phyloP scores from a whole-genome alignment of 2,888 invertebrate species.

The Lycocerus yunnanus region DNA sequence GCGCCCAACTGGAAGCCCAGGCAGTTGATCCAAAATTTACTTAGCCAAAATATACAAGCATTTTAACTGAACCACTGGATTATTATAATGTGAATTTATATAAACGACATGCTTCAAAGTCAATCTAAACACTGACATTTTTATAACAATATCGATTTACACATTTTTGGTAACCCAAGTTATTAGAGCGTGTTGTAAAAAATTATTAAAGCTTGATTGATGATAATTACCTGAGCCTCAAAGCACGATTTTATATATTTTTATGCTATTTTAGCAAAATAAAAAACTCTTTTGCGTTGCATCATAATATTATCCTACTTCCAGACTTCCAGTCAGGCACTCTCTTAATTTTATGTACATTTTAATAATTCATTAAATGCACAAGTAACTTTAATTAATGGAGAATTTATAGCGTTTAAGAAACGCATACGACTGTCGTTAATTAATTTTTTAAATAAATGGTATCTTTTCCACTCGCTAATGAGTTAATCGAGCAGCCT shows the following conservation, averaged over 20 bases:
- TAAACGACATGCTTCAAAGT: constrained; percentile 37
- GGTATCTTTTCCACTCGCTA: neutral
- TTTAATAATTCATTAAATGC: neutral
- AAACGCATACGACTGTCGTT: neutral
- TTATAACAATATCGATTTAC: constrained; percentile 39
- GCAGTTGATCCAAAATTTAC: constrained; percentile 18
- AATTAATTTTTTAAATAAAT: neutral
- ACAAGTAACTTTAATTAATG: neutral
- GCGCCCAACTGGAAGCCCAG: constrained; percentile 30
- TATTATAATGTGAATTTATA: constrained; percentile 38
- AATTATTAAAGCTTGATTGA: constrained; percentile 23
- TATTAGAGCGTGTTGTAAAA: constrained; percentile 20
- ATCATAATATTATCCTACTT: neutral
- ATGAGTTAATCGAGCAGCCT: neutral
- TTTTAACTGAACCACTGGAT: constrained; percentile 28
- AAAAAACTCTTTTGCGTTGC: neutral
- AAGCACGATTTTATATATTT: neutral
- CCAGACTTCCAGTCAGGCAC: neutral
- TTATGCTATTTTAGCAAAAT: neutral
- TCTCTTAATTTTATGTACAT: neutral
- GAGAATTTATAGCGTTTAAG: neutral
- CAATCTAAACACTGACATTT: constrained; percentile 38
- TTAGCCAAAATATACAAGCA: constrained; percentile 1
- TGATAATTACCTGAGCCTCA: constrained; percentile 1
- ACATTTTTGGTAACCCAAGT: constrained; percentile 10